These are phyloP conservation scores for Benthosema pterotum DNA, from an alignment of 2,797 vertebrate species.

Conservation along the genomic window DNA sequence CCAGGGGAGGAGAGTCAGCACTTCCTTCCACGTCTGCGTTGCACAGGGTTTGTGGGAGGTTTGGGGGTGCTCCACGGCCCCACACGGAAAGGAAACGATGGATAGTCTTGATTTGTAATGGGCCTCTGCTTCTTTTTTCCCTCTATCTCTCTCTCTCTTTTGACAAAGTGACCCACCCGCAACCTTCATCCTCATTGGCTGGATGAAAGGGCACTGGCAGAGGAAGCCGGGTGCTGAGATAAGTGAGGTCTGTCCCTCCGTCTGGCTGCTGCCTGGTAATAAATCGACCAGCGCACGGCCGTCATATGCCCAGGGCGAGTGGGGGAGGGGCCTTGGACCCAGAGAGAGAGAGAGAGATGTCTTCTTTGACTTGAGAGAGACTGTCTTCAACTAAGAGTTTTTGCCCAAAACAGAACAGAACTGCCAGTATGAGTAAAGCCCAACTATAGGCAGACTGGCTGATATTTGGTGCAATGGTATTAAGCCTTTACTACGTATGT, in stretches of 20 bases:
- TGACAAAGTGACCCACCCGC: conserved; percentile 74
- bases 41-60: conserved; percentile 38
- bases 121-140: conserved; percentile 30
- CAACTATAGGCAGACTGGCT: too few relatives aligned
- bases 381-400: background rate
- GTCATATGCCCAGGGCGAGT: conserved; percentile 49
- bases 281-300: conserved; percentile 57
- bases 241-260: conserved; percentile 62
- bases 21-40: conserved; percentile 49
- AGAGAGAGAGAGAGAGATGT: conserved; percentile 43
- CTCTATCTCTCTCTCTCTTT: conserved; percentile 26
- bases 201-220: conserved; percentile 68
- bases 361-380: background rate
- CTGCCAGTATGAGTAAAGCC: too few relatives aligned
- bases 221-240: conserved; percentile 57
- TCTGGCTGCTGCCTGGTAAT: conserved; percentile 31
- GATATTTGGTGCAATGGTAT: too few relatives aligned
- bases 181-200: conserved; percentile 73
- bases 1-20: conserved; percentile 48
- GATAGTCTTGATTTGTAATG: conserved; percentile 69
- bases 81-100: conserved; percentile 62
- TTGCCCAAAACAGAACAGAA: background rate
- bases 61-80: conserved; percentile 28
- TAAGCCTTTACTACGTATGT: too few relatives aligned
- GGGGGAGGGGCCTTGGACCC: too few relatives aligned